Percentiles rank a stretch among this genome's conserved stretches.
phyloP scores from a whole-genome alignment of 2,113 vertebrate genomes.

The Pholis gunnellus region DNA sequence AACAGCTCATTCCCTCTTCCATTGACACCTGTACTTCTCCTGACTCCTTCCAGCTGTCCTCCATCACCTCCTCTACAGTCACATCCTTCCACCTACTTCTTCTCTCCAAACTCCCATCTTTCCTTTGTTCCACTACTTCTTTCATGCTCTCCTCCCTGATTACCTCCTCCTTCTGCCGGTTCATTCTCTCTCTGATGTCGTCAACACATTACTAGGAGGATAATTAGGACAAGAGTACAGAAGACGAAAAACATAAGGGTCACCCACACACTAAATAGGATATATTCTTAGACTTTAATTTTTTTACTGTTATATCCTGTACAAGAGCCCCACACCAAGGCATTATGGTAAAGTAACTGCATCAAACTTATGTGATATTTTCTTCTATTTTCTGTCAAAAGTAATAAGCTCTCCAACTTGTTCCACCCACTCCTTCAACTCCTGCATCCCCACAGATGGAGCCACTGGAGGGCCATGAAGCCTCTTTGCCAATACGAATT shows the following conservation, averaged over 20 bases:
- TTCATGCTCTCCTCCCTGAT: neutral
- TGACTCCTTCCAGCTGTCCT: neutral
- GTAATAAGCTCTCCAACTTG: neutral
- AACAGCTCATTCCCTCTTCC: conserved; percentile 29
- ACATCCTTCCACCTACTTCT: neutral
- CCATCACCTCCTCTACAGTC: neutral
- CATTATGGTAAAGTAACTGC: neutral
- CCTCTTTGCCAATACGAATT: conserved; percentile 30
- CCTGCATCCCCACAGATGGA: conserved; percentile 11
- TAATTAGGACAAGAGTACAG: neutral
- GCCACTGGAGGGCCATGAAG: conserved; percentile 4
- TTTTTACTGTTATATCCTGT: neutral
- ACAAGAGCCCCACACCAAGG: neutral
- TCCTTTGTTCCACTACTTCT: neutral
- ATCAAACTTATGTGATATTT: conserved; percentile 14
- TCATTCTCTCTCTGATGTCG: neutral
- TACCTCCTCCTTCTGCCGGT: neutral
- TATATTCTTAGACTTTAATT: neutral
- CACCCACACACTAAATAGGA: neutral
- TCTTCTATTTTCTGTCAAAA: neutral
- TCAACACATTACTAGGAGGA: neutral
- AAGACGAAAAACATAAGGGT: neutral
- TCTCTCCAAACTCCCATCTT: neutral
- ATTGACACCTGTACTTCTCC: conserved; percentile 3
- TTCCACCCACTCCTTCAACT: conserved; percentile 12